Evolutionary conservation across 2,113 vertebrate species (phyloP), one percentile per base, ranked within the genome.

Genomic region (Dinomys branickii): DNA sequence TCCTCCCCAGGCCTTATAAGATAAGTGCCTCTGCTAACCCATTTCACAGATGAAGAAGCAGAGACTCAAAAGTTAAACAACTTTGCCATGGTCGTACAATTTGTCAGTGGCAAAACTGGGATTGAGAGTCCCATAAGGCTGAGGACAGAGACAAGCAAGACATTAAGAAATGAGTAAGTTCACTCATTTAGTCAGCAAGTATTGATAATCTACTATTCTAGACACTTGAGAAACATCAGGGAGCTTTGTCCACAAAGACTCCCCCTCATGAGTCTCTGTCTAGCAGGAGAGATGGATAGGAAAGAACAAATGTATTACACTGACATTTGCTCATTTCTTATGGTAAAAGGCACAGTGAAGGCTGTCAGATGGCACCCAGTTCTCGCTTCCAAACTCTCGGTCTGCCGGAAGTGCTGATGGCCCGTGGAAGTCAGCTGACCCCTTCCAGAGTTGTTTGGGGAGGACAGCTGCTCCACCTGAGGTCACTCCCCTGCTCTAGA

Each of bases 31-130:
- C 81, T 81, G 26, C 77, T 85, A 77, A 33, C 65, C 85, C 82
- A 85, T 78, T 94, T 93, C 75, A 78, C 33, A 65, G 22, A 85
- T 63, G 41, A 71, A 87, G 85, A 92, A 78, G n/a, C 73, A 89
- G 35, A 96, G 33, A 44, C 28, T 75, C 67, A 44, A 26, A 65
- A 85, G 35, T 90, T 83, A 83, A 59, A 82, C 47, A 52, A 50
- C 24, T 81, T 83, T 50, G 17, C 84, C 56, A 44, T 1, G 20
- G 30, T 38, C 83, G 35, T 54, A 50, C 50, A 84, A 38, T n/a
- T 83, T 24, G 6, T 14, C 63, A n/a, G 19, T n/a, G 6, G 54
- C 63, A 65, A 58, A 85, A 59, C 33, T 54, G 35, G 24, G 44
- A 5, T 24, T 58, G 19, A 69, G 75, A 63, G 50, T 85, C 67